Evolutionary conservation across 1,140 invertebrate species (phyloP).

Genomic region (Eumaeus atala): DNA sequence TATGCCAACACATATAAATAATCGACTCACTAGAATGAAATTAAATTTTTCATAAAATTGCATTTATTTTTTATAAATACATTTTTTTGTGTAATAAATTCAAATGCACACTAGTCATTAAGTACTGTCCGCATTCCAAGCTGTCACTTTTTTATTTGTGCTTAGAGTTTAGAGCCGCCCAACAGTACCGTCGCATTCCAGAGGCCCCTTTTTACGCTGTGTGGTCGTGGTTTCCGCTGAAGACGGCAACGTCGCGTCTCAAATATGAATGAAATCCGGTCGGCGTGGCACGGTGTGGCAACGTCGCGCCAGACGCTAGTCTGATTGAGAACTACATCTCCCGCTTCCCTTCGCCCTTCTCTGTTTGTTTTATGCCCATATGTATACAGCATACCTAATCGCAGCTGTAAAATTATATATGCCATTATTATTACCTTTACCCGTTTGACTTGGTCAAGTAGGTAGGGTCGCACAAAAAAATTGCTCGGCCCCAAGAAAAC

Average conservation of each 20-base stretch:
- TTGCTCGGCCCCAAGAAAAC: too few species aligned
- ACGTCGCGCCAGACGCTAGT: conserved; percentile 63
- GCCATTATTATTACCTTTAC: too few species aligned
- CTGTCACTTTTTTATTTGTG: conserved; percentile 56
- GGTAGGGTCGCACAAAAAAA: too few species aligned
- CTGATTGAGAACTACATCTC: conserved; percentile 70
- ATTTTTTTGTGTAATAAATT: conserved; percentile 4
- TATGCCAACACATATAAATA: too few species aligned
- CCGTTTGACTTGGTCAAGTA: too few species aligned
- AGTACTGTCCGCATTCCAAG: conserved; percentile 62
- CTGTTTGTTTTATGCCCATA: conserved; percentile 40
- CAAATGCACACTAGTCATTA: conserved; percentile 20
- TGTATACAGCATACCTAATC: conserved; percentile 28
- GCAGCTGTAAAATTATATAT: conserved; percentile 32
- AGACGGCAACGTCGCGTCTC: conserved; percentile 68
- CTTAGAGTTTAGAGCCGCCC: conserved; percentile 59
- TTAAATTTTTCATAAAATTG: conserved; percentile 8
- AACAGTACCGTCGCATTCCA: conserved; percentile 68
- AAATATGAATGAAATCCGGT: conserved; percentile 74
- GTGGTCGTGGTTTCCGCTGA: conserved; percentile 71
- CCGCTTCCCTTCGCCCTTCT: conserved; percentile 48
- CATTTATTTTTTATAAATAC: not conserved
- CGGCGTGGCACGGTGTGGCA: conserved; percentile 55
- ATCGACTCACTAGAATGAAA: not conserved
- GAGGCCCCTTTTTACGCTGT: conserved; percentile 68